A percentile compares a stretch with the other conserved stretches of the same genome.
phyloP scores from a whole-genome alignment of 2,888 invertebrate species.

The Smittia aterrima region DNA sequence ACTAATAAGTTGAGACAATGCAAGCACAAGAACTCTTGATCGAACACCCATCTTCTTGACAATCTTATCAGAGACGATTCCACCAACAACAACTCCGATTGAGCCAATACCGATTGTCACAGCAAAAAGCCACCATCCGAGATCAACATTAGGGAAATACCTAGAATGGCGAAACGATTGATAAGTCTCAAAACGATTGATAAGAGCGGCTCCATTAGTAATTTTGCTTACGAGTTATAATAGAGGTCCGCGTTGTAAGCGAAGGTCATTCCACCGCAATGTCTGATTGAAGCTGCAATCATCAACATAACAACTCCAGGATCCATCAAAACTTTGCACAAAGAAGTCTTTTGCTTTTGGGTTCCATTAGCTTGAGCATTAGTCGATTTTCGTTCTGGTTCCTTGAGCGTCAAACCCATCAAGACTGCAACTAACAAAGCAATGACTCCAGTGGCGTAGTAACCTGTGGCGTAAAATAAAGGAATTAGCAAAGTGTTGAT shows the following conservation, averaged over 20 bases:
- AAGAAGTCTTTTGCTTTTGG: slow-evolving; percentile 58
- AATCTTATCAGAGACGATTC: slow-evolving; percentile 79
- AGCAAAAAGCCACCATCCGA: slow-evolving; percentile 86
- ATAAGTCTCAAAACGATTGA: no score
- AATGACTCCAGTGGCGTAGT: slow-evolving; percentile 74
- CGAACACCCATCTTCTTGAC: slow-evolving; percentile 83
- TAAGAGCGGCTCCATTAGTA: no score
- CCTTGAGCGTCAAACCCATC: slow-evolving; percentile 71
- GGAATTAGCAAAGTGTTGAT: no score
- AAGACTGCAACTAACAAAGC: slow-evolving; percentile 69
- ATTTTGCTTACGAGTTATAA: no score
- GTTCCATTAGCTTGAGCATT: slow-evolving; percentile 50
- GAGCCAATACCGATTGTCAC: slow-evolving; percentile 80
- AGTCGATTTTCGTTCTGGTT: slow-evolving; percentile 70
- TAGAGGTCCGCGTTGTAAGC: slow-evolving; percentile 89
- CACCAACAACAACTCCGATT: slow-evolving; percentile 67
- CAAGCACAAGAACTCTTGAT: slow-evolving; percentile 75
- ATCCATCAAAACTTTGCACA: slow-evolving; percentile 75
- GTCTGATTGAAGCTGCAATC: slow-evolving; percentile 83
- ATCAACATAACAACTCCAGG: slow-evolving; percentile 77
- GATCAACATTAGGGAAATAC: slow-evolving; percentile 85
- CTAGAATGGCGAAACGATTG: slow-evolving; percentile 74
- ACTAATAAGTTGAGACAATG: slow-evolving; percentile 77
- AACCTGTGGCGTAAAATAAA: no score
- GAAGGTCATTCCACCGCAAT: slow-evolving; percentile 87